Evolutionary conservation across 2,113 vertebrate species (phyloP).

Genomic region (Plecturocebus donacophilus): DNA sequence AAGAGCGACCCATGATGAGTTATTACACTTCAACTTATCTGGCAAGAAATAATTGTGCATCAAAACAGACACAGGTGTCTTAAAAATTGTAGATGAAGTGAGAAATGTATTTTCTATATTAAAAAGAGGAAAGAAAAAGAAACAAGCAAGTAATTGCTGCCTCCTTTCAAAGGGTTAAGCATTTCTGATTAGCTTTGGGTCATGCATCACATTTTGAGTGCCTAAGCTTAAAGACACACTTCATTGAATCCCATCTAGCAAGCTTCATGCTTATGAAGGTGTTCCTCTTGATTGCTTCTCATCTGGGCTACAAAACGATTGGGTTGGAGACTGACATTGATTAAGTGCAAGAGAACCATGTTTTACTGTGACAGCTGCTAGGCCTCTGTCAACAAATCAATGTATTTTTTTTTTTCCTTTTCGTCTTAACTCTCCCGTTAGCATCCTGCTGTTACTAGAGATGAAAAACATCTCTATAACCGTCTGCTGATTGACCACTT

Average conservation of each 20-base stretch:
- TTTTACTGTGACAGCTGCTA: slow-evolving; percentile 87
- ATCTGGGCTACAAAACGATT: slow-evolving; percentile 81
- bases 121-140: slow-evolving; percentile 19
- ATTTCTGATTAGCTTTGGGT: slow-evolving; percentile 81
- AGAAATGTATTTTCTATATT: slow-evolving; percentile 38
- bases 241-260: slow-evolving; percentile 84
- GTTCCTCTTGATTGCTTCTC: slow-evolving; percentile 87
- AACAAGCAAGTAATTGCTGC: slow-evolving; percentile 42
- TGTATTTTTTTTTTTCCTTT: slow-evolving; percentile 2
- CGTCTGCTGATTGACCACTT: slow-evolving; percentile 80
- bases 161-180: slow-evolving; percentile 80
- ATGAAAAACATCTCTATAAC: slow-evolving; percentile 81
- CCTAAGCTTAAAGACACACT: slow-evolving; percentile 83
- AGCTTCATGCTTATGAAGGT: slow-evolving; percentile 86
- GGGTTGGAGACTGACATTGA: slow-evolving; percentile 86
- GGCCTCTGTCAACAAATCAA: slow-evolving; percentile 87
- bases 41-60: not conserved
- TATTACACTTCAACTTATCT: not conserved
- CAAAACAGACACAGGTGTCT: not conserved
- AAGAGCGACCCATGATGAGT: slow-evolving; percentile 29
- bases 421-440: slow-evolving; percentile 79
- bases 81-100: slow-evolving; percentile 60
- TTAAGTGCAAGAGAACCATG: slow-evolving; percentile 84
- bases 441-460: slow-evolving; percentile 78
- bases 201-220: slow-evolving; percentile 78